phyloP scores from a whole-genome alignment of 2,888 invertebrate genomes.

The Sacculina carcini region DNA sequence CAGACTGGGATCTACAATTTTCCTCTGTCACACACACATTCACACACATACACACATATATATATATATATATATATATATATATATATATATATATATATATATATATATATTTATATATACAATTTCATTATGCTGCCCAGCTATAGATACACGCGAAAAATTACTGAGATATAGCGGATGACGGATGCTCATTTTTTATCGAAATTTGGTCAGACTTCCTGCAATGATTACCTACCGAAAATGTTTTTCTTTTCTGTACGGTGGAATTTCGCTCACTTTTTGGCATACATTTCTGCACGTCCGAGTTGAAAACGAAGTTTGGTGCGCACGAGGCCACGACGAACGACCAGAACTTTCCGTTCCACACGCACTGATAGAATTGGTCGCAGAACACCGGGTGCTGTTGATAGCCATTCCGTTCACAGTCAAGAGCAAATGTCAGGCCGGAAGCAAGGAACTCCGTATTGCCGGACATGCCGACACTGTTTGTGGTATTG shows the following conservation, averaged over 20 bases:
- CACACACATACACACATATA: background rate
- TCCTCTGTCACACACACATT: conserved; percentile 1
- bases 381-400: conserved; percentile 13
- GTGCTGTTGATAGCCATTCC: conserved; percentile 10
- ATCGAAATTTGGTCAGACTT: too few relatives aligned
- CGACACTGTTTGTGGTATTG: too few relatives aligned
- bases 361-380: conserved; percentile 12
- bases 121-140: background rate
- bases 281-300: conserved; percentile 7
- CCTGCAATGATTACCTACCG: too few relatives aligned
- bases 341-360: conserved; percentile 9
- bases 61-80: background rate
- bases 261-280: too few relatives aligned
- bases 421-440: conserved; percentile 8
- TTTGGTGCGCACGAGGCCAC: conserved; percentile 10
- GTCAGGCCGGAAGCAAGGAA: background rate
- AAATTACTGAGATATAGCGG: too few relatives aligned
- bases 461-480: too few relatives aligned
- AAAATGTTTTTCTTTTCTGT: too few relatives aligned
- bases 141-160: background rate
- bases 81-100: background rate
- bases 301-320: conserved; percentile 9
- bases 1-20: too few relatives aligned
- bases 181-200: too few relatives aligned
- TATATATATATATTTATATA: background rate